Base-by-base conservation (phyloP, 2,113 vertebrate species). In the Catagonus wagneri region DNA sequence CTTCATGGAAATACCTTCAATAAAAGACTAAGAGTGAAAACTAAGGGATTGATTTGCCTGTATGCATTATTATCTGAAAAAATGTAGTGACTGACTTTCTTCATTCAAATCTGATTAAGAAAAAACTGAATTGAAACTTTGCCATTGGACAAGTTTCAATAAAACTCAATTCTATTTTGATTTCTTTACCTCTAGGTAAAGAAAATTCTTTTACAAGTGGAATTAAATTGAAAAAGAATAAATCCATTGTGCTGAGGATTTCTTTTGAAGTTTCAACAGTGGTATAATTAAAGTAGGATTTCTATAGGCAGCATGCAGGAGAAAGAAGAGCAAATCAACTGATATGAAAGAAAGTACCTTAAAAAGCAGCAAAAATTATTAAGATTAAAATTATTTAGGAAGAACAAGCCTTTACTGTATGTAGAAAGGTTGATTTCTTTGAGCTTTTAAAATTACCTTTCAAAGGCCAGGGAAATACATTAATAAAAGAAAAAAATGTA, bases 381-480 rank as follows among this genome's bases (percentile, higher is more conserved):
- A 69, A 92, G 83, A 86, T 97, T 96, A 86, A 95, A 96, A 54
- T 96, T 94, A 83, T 84, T 96, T 91, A 96, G 96, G 54, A 93
- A 83, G 34, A 36, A 88, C 58, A 96, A 90, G 65, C 88, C 68
- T 97, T 93, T 83, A 22, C 89, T 75, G 7, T 72, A 50, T 96
- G 79, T 61, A 95, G 90, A 91, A 86, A 95, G 58, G 60, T 94
- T 94, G 94, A 87, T 92, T 96, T 95, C 78, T 93, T 93, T 94
- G 96, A 96, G 90, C 63, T 96, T 93, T 89, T 86, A 74, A 93
- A 97, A 97, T 97, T 91, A 83, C 22, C 83, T 97, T 96, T 96
- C 86, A 95, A 96, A 95, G 72, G 58, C 68, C 90, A 86, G 9
- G 52, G 81, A 44, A 90, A 95, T 72, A 92, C 44, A 94, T 92